Evolutionary conservation across 2,888 invertebrate genomes (phyloP), one percentile per base, ranked within the genome.

Genomic region (Cantharis rufa): DNA sequence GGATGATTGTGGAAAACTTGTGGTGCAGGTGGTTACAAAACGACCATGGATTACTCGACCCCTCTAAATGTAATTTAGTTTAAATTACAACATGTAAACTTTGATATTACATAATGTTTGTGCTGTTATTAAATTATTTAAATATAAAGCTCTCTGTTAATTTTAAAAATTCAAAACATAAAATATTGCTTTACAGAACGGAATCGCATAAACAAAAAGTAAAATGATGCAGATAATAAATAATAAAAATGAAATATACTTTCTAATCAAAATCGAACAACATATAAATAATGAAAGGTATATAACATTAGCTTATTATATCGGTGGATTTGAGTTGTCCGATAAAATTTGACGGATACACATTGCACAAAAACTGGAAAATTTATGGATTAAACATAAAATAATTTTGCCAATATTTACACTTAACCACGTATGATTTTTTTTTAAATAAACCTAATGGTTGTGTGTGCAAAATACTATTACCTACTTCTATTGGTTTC

Each of bases 291-390:
- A 74, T 71, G 62, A 24, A 10, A 62, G 48, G 76, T 74, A 76
- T 75, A 76, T 76, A 76, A 78, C 76, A 76, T 76, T 76, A 69
- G 70, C 75, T 69, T 75, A 70, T 28, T 71, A 71, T 76, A 75
- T 76, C 75, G 69, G 63, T 61, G 78, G 64, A 78, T 69, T 72
- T 71, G 70, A 76, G 66, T 70, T 64, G 69, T 32, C 74, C 78
- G 78, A 78, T 78, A 78, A 78, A 75, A 64, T 76, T 71, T 76
- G 78, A 78, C 78, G 74, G 66, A 27, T 76, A 74, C 70, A 78
- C 74, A 78, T 78, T 78, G 76, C 74, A 74, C 74, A 75, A 74
- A 71, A 76, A 74, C 76, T 48, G 76, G 28, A 48, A 74, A 78
- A 76, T 74, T 72, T 70, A 74, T 73, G 72, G 69, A 70, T 78